Percentiles rank a stretch among this genome's conserved stretches.
Evolutionary conservation across 2,113 vertebrate genomes (phyloP).

Genomic region (Amazona vittata): DNA sequence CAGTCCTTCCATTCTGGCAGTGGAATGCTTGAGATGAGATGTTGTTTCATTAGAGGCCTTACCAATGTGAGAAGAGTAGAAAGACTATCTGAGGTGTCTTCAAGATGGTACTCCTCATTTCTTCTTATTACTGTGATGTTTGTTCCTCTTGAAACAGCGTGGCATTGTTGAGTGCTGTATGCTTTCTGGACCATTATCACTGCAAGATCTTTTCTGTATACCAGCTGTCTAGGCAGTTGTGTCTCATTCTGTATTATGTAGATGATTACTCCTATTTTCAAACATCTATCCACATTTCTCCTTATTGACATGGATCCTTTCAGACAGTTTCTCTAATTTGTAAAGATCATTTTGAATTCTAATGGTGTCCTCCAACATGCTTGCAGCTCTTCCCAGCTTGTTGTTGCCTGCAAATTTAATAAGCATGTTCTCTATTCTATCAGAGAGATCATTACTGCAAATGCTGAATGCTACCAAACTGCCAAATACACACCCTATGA

Average conservation of each 20-base stretch:
- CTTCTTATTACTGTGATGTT: background rate
- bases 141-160: background rate
- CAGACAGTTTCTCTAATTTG: constrained; percentile 53
- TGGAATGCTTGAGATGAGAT: background rate
- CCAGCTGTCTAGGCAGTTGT: constrained; percentile 53
- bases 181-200: constrained; percentile 25
- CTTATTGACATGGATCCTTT: constrained; percentile 60
- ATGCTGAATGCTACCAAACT: constrained; percentile 64
- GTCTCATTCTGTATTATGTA: constrained; percentile 58
- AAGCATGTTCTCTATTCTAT: constrained; percentile 68
- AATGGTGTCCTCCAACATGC: constrained; percentile 63
- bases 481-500: constrained; percentile 64
- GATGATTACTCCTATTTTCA: constrained; percentile 65
- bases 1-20: background rate
- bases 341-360: constrained; percentile 62
- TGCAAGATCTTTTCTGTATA: constrained; percentile 17
- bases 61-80: background rate
- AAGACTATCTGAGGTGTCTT: background rate
- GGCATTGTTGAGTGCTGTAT: background rate
- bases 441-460: constrained; percentile 68
- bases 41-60: background rate
- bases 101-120: background rate
- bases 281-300: constrained; percentile 61
- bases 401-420: constrained; percentile 68
- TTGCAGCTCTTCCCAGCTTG: constrained; percentile 63